These are phyloP conservation scores for Lordiphosa andalusiaca DNA, from an alignment of 2,888 invertebrate genomes.

Conservation along the genomic window DNA sequence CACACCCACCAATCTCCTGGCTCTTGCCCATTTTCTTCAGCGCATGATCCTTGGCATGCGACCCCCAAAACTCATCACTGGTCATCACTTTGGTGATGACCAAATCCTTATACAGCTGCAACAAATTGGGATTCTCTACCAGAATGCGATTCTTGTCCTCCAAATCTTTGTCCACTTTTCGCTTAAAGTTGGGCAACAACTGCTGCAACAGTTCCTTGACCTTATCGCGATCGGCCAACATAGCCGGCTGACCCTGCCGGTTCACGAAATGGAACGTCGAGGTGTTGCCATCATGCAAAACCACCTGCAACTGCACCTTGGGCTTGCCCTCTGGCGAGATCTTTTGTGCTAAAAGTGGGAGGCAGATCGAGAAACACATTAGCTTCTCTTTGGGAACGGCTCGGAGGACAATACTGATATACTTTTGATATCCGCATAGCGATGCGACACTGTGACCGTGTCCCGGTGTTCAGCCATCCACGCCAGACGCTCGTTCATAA, in stretches of 20 bases:
- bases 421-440: constrained; percentile 98
- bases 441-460: constrained; percentile 94
- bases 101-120: constrained; percentile 97
- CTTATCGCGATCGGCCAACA: constrained; percentile 93
- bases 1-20: constrained; percentile 89
- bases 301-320: constrained; percentile 98
- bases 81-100: constrained; percentile 97
- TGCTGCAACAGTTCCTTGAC: constrained; percentile 95
- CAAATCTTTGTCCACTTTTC: constrained; percentile 93
- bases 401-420: constrained; percentile 73
- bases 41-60: constrained; percentile 90
- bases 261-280: constrained; percentile 99
- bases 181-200: constrained; percentile 94
- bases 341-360: constrained; percentile 90
- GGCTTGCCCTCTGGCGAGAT: constrained; percentile 98
- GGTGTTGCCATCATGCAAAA: constrained; percentile 94
- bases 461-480: constrained; percentile 97
- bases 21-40: constrained; percentile 86
- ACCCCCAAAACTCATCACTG: constrained; percentile 98
- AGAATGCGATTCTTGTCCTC: constrained; percentile 95
- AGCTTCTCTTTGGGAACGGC: not conserved
- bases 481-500: constrained; percentile 97
- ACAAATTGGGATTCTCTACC: constrained; percentile 92
- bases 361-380: constrained; percentile 2
- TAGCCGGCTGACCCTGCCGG: constrained; percentile 89